Evolutionary conservation across 2,888 invertebrate species (phyloP).

Genomic region (Cryptocheilus praepositus): DNA sequence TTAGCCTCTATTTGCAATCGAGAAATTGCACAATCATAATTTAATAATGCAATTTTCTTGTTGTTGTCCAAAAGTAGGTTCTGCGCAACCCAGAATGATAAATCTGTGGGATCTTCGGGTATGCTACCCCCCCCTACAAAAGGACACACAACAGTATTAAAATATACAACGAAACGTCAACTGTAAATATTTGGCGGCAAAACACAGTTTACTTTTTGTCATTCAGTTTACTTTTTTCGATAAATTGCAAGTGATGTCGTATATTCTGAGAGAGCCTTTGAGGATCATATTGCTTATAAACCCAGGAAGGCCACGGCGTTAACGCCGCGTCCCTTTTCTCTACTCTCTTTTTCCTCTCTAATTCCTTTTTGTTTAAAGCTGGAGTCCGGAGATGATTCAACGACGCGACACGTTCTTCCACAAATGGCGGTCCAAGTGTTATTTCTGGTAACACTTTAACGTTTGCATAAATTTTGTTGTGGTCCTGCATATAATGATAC

Average conservation of each 20-base stretch:
- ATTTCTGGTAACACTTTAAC: constrained; percentile 84
- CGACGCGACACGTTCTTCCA: constrained; percentile 68
- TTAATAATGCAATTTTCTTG: constrained; percentile 80
- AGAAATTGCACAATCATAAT: constrained; percentile 82
- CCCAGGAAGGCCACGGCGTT: constrained; percentile 82
- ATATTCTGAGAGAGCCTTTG: constrained; percentile 74
- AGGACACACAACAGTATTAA: background rate
- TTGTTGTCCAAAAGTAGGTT: constrained; percentile 83
- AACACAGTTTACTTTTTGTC: constrained; percentile 59
- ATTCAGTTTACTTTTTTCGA: constrained; percentile 65
- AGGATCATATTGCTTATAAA: constrained; percentile 81
- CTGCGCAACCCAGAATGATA: constrained; percentile 89
- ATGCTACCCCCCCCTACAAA: constrained; percentile 74
- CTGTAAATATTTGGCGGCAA: background rate
- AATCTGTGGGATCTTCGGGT: constrained; percentile 81
- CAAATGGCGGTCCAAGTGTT: constrained; percentile 77
- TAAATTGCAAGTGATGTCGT: constrained; percentile 63
- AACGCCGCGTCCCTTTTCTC: constrained; percentile 75
- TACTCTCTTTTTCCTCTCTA: constrained; percentile 61
- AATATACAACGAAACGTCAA: constrained; percentile 52
- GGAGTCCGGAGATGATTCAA: constrained; percentile 62
- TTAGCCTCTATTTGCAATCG: constrained; percentile 79
- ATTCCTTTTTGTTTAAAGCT: constrained; percentile 49
- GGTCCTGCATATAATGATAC: constrained; percentile 42
- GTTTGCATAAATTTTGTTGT: constrained; percentile 67